phyloP scores from a whole-genome alignment of 2,797 vertebrate genomes.

The Fistularia commersonii region DNA sequence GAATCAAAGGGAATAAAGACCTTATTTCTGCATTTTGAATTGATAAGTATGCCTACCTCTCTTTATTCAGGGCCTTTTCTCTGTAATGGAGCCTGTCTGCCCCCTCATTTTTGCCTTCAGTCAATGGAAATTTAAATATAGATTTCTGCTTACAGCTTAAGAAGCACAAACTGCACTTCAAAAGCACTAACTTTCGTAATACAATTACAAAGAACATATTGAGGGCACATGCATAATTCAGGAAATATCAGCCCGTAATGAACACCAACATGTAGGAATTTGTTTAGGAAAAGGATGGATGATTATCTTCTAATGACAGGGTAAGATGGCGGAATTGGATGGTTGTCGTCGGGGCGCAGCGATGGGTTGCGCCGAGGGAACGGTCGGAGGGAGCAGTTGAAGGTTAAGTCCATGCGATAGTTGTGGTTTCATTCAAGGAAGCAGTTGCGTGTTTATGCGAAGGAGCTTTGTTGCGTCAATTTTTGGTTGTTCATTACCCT shows the following conservation, averaged over 20 bases:
- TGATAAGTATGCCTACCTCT: conserved; percentile 11
- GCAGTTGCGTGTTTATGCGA: conserved; percentile 16
- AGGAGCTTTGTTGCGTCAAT: not conserved
- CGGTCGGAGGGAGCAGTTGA: too few species aligned
- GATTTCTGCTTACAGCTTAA: conserved; percentile 40
- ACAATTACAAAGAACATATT: conserved; percentile 34
- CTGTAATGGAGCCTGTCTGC: conserved; percentile 33
- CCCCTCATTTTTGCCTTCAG: conserved; percentile 32
- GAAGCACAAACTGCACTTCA: conserved; percentile 28
- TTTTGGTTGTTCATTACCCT: conserved; percentile 17
- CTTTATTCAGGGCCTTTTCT: conserved; percentile 13
- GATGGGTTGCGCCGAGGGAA: too few species aligned
- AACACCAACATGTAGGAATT: not conserved
- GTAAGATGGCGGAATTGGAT: conserved; percentile 26
- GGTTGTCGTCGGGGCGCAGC: too few species aligned
- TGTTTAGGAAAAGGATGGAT: not conserved
- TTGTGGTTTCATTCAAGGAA: conserved; percentile 6
- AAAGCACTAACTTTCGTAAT: conserved; percentile 31
- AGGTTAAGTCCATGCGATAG: too few species aligned
- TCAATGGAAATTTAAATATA: conserved; percentile 59
- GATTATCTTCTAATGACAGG: conserved; percentile 23
- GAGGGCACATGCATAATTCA: conserved; percentile 39
- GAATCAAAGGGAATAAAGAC: not conserved
- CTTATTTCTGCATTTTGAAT: too few species aligned
- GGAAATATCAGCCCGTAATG: conserved; percentile 14